Percentiles rank a stretch among this genome's conserved stretches.
These are phyloP conservation scores for Drosophila niveifrons DNA, from an alignment of 2,888 invertebrate species.

Conservation along the genomic window DNA sequence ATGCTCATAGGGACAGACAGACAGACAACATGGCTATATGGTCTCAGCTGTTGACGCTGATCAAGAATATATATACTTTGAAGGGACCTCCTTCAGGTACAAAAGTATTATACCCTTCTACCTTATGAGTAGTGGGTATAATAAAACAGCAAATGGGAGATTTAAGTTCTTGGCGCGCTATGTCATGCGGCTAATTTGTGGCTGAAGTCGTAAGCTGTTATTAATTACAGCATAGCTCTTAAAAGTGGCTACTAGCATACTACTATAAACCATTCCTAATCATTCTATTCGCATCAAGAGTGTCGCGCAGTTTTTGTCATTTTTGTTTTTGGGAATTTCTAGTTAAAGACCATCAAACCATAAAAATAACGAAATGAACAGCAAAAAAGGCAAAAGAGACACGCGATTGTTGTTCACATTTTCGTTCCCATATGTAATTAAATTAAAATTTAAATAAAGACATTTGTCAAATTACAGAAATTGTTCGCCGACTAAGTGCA, in stretches of 20 bases:
- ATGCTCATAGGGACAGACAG: too few species aligned
- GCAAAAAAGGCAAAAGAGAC: slow-evolving; percentile 23
- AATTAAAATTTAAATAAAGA: slow-evolving; percentile 56
- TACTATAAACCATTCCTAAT: slow-evolving; percentile 57
- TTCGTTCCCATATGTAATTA: slow-evolving; percentile 59
- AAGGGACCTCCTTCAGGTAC: too few species aligned
- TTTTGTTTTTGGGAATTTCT: slow-evolving; percentile 53
- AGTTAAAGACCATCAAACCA: slow-evolving; percentile 12
- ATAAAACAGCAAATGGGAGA: neutral
- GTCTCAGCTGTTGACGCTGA: too few species aligned
- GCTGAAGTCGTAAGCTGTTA: slow-evolving; percentile 62
- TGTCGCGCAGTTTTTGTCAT: slow-evolving; percentile 10
- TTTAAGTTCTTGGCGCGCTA: slow-evolving; percentile 48
- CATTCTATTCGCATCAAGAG: slow-evolving; percentile 58
- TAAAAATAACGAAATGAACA: slow-evolving; percentile 5
- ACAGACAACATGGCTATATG: too few species aligned
- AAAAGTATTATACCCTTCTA: too few species aligned
- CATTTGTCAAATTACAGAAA: slow-evolving; percentile 41
- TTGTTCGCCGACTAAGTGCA: slow-evolving; percentile 21
- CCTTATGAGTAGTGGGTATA: too few species aligned
- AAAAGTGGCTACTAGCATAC: slow-evolving; percentile 53
- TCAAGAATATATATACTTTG: too few species aligned
- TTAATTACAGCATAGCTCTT: slow-evolving; percentile 65
- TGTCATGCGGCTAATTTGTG: slow-evolving; percentile 72
- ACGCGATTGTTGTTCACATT: slow-evolving; percentile 61